phyloP scores from a whole-genome alignment of 2,888 invertebrate species.

The Ditylenchus weischeri region DNA sequence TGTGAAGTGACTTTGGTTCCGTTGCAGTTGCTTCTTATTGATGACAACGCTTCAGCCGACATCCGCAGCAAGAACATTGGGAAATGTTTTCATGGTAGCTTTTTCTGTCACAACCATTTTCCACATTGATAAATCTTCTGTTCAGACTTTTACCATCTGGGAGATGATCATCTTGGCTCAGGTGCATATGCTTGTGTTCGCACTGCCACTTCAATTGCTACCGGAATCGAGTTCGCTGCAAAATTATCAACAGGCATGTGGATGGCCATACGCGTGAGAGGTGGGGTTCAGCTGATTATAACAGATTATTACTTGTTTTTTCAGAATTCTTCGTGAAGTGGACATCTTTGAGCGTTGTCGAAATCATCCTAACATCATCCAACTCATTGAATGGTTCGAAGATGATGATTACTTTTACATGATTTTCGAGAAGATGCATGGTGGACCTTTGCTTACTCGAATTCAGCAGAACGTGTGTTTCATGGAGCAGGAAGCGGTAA shows the following conservation, averaged over 20 bases:
- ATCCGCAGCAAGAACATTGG: no score
- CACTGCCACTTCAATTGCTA: constrained; percentile 65
- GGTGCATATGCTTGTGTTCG: constrained; percentile 73
- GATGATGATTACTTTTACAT: constrained; percentile 75
- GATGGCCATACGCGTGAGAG: constrained; percentile 63
- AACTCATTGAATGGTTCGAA: constrained; percentile 72
- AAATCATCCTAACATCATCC: constrained; percentile 93
- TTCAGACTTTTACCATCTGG: constrained; percentile 86
- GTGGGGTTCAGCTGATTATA: no score
- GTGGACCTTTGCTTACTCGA: constrained; percentile 66
- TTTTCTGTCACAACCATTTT: no score
- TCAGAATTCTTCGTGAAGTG: constrained; percentile 93
- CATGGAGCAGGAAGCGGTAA: constrained; percentile 82
- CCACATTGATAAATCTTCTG: constrained; percentile 11
- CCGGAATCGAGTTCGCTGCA: constrained; percentile 89
- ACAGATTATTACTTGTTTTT: no score
- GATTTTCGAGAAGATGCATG: constrained; percentile 95
- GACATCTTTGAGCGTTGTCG: constrained; percentile 98
- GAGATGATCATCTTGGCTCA: constrained; percentile 89
- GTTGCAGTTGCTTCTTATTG: no score
- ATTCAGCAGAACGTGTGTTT: constrained; percentile 72
- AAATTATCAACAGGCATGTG: constrained; percentile 64
- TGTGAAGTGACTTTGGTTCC: no score
- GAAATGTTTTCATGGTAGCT: constrained; percentile 2
- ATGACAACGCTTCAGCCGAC: no score